Percentiles rank a stretch among this genome's conserved stretches.
phyloP scores from a whole-genome alignment of 2,797 vertebrate species.

The Channallabes apus region DNA sequence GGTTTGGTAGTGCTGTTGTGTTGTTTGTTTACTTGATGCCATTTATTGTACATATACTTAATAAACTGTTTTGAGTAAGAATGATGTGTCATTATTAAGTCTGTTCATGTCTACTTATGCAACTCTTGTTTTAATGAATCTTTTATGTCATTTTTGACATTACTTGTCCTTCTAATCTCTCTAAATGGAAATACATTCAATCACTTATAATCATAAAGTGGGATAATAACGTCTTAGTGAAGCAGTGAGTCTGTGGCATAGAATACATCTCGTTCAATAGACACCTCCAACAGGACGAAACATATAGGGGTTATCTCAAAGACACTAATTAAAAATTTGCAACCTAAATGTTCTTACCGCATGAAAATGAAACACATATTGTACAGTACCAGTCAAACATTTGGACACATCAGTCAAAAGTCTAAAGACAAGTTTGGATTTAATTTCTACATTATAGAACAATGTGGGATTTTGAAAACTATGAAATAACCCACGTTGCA shows the following conservation, averaged over 20 bases:
- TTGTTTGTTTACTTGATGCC: background rate
- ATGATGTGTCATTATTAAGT: background rate
- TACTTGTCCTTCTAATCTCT: conserved; percentile 22
- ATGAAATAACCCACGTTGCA: too few relatives aligned
- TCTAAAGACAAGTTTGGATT: too few relatives aligned
- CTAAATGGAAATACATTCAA: conserved; percentile 9
- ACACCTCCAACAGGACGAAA: conserved; percentile 29
- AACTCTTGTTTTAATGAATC: conserved; percentile 6
- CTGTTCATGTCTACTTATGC: background rate
- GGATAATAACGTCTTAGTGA: conserved; percentile 24
- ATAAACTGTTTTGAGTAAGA: background rate
- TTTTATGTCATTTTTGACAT: conserved; percentile 11
- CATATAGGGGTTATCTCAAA: conserved; percentile 41
- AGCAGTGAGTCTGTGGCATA: conserved; percentile 30
- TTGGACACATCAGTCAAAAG: too few relatives aligned
- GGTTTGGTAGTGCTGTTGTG: background rate
- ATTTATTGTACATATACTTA: conserved; percentile 1
- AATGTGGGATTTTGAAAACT: too few relatives aligned
- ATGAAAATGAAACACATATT: conserved; percentile 57
- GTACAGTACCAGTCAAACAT: too few relatives aligned
- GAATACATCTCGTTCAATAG: conserved; percentile 39
- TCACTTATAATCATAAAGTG: conserved; percentile 5
- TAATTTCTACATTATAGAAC: too few relatives aligned
- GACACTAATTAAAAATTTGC: conserved; percentile 40
- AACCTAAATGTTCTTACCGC: conserved; percentile 45